A percentile compares a stretch with the other conserved stretches of the same genome.
Evolutionary conservation across 2,888 invertebrate genomes (phyloP).

Genomic region (Eurois occulta): DNA sequence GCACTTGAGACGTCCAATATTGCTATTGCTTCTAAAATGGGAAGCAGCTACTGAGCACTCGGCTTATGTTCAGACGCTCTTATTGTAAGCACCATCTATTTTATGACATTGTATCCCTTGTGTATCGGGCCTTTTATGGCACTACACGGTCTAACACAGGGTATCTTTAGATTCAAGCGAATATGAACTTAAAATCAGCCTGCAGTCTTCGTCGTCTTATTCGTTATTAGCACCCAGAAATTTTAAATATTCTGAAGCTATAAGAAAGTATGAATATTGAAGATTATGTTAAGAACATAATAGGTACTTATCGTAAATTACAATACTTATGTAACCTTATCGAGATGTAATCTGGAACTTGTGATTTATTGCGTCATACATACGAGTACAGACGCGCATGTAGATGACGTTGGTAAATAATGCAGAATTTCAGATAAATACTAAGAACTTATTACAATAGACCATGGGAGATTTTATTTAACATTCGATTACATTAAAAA

Average conservation of each 20-base stretch:
- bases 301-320: slow-evolving; percentile 32
- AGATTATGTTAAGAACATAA: slow-evolving; percentile 27
- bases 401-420: slow-evolving; percentile 29
- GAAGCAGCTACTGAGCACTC: slow-evolving; percentile 36
- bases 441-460: neutral
- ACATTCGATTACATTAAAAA: slow-evolving; percentile 27
- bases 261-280: neutral
- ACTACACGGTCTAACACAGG: neutral
- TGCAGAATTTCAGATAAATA: neutral
- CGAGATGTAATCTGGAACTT: slow-evolving; percentile 49
- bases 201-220: neutral
- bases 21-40: slow-evolving; percentile 40
- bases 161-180: slow-evolving; percentile 18
- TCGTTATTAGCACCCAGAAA: neutral
- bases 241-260: neutral
- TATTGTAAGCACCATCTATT: slow-evolving; percentile 47
- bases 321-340: slow-evolving; percentile 37
- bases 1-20: slow-evolving; percentile 29
- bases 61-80: slow-evolving; percentile 28
- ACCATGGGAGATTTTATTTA: neutral
- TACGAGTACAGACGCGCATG: slow-evolving; percentile 26
- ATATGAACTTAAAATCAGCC: slow-evolving; percentile 1
- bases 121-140: slow-evolving; percentile 15
- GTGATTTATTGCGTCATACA: slow-evolving; percentile 46
- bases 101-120: slow-evolving; percentile 26